phyloP scores from a whole-genome alignment of 1,140 invertebrate species.

The Microplitis mediator region DNA sequence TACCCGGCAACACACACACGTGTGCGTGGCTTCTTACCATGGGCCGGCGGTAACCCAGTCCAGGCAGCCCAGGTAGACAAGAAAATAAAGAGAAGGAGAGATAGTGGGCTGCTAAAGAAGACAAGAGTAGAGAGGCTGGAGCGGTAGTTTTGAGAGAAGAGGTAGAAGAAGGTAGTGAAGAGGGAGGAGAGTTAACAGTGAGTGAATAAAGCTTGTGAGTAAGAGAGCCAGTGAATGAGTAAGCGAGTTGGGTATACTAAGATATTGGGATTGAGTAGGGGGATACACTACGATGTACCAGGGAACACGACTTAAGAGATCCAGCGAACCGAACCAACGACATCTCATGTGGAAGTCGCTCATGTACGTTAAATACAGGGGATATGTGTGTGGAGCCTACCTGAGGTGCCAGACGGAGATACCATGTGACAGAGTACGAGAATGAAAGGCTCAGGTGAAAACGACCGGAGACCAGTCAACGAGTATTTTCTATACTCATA shows the following conservation, averaged over 20 bases:
- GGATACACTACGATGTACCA: slow-evolving; percentile 17
- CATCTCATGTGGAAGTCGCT: slow-evolving; percentile 1
- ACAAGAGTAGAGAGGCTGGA: no score
- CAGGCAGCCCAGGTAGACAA: slow-evolving; percentile 39
- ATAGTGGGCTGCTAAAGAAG: slow-evolving; percentile 27
- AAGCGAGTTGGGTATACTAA: no score
- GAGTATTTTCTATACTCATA: no score
- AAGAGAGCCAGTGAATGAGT: no score
- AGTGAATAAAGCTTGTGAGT: no score
- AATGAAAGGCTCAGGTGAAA: slow-evolving; percentile 27
- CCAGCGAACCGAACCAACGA: slow-evolving; percentile 2
- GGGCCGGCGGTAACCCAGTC: slow-evolving; percentile 34
- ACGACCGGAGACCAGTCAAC: slow-evolving; percentile 1
- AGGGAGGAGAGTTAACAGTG: slow-evolving; percentile 21
- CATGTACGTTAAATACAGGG: neutral
- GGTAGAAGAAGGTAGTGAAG: slow-evolving; percentile 8
- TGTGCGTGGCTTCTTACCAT: slow-evolving; percentile 30
- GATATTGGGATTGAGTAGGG: neutral
- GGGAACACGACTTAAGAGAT: slow-evolving; percentile 3
- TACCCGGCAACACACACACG: slow-evolving; percentile 53
- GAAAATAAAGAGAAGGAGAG: slow-evolving; percentile 31
- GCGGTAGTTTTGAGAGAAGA: neutral
- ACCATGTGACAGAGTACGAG: neutral
- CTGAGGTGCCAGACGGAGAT: neutral
- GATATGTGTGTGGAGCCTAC: neutral